A percentile compares a stretch with the other conserved stretches of the same genome.
Evolutionary conservation across 2,797 vertebrate species (phyloP).

Genomic region (Hydrocynus forskahlii): DNA sequence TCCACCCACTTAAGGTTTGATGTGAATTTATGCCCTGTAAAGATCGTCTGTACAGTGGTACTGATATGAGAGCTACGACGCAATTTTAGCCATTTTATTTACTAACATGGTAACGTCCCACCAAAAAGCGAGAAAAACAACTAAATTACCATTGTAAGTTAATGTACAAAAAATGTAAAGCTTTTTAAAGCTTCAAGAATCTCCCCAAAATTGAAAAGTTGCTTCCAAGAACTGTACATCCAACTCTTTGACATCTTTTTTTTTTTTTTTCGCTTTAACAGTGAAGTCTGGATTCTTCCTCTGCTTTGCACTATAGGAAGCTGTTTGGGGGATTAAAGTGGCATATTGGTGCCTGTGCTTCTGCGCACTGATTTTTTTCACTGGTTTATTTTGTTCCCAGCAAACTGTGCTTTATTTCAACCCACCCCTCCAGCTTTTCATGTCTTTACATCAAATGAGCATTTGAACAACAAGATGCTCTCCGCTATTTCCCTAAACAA

Average conservation of each 20-base stretch:
- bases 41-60: too few relatives aligned
- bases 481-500: conserved; percentile 52
- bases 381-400: conserved; percentile 39
- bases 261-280: not conserved
- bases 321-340: conserved; percentile 13
- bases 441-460: conserved; percentile 49
- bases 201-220: too few relatives aligned
- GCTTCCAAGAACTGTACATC: too few relatives aligned
- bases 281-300: not conserved
- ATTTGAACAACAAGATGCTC: conserved; percentile 52
- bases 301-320: not conserved
- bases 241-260: too few relatives aligned
- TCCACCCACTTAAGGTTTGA: too few relatives aligned
- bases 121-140: too few relatives aligned
- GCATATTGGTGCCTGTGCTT: not conserved
- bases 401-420: conserved; percentile 31
- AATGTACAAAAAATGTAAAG: not conserved
- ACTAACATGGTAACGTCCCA: too few relatives aligned
- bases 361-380: conserved; percentile 11
- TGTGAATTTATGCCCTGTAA: too few relatives aligned
- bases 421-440: conserved; percentile 25
- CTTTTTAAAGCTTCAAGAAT: not conserved
- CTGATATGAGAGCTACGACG: too few relatives aligned
- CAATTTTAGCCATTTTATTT: too few relatives aligned
- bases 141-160: too few relatives aligned